Evolutionary conservation across 2,113 vertebrate species (phyloP).

Genomic region (Ictalurus furcatus): DNA sequence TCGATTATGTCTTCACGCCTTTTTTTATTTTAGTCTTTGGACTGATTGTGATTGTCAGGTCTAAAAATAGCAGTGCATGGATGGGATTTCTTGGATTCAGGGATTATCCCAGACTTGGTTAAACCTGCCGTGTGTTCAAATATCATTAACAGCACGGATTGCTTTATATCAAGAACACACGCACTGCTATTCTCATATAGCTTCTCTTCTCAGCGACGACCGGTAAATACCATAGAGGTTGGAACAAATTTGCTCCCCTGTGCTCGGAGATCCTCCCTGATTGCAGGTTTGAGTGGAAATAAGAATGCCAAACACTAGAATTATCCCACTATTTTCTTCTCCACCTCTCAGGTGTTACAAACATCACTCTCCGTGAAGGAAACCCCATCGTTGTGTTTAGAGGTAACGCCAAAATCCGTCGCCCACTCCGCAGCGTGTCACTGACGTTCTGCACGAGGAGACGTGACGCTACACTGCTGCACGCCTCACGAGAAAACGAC

Average conservation of each 20-base stretch:
- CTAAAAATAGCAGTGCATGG: slow-evolving; percentile 7
- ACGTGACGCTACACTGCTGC: slow-evolving; percentile 68
- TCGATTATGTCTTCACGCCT: background rate
- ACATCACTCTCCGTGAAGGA: slow-evolving; percentile 74
- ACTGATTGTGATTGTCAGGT: background rate
- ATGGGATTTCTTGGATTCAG: slow-evolving; percentile 23
- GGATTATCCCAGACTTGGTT: slow-evolving; percentile 43
- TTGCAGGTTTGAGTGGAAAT: background rate
- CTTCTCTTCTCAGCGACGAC: background rate
- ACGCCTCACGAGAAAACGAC: slow-evolving; percentile 73
- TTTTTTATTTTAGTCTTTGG: background rate
- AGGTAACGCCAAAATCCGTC: slow-evolving; percentile 79
- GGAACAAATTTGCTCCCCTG: background rate
- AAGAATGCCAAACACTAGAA: background rate
- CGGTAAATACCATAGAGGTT: background rate
- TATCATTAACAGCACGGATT: background rate
- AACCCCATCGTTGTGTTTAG: slow-evolving; percentile 71
- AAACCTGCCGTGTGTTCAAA: background rate
- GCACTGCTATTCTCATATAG: too few relatives aligned
- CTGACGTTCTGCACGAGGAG: slow-evolving; percentile 82
- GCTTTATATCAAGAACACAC: background rate
- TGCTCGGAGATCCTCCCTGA: too few relatives aligned
- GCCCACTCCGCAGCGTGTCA: slow-evolving; percentile 73
- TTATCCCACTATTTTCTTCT: background rate
- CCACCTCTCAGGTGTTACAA: slow-evolving; percentile 77